Evolutionary conservation across 2,797 vertebrate genomes (phyloP).

Genomic region (Falco peregrinus): DNA sequence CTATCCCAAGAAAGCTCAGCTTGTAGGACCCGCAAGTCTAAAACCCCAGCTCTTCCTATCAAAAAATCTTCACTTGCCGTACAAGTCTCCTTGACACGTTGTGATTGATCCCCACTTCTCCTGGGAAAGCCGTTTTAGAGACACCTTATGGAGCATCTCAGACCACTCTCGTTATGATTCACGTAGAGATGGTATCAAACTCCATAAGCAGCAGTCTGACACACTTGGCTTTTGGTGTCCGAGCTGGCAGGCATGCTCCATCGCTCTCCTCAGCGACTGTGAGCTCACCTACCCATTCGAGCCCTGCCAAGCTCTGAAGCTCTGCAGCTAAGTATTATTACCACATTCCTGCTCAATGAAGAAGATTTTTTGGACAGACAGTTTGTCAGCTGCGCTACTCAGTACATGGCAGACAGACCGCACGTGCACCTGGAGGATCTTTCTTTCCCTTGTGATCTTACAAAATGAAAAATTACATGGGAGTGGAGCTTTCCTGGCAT

Average conservation of each 20-base stretch:
- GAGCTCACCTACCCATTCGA: neutral
- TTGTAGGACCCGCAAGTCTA: neutral
- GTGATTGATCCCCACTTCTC: neutral
- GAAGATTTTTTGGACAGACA: neutral
- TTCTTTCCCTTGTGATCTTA: neutral
- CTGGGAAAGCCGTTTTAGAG: neutral
- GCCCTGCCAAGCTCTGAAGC: neutral
- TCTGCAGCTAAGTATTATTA: neutral
- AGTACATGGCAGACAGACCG: neutral
- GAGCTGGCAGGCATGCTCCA: neutral
- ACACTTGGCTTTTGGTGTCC: neutral
- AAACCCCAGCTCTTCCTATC: neutral
- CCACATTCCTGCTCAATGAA: conserved; percentile 5
- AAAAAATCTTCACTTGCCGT: neutral
- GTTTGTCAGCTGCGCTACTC: neutral
- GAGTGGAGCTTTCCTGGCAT: conserved; percentile 13
- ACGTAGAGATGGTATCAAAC: neutral
- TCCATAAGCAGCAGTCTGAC: neutral
- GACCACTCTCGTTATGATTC: neutral
- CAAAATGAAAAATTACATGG: neutral
- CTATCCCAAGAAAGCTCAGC: neutral
- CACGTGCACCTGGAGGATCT: neutral
- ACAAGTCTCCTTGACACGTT: neutral
- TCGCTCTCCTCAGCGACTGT: neutral
- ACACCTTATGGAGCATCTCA: neutral